Base-by-base conservation (phyloP, 2,113 vertebrate genomes). In the Sander lucioperca region DNA sequence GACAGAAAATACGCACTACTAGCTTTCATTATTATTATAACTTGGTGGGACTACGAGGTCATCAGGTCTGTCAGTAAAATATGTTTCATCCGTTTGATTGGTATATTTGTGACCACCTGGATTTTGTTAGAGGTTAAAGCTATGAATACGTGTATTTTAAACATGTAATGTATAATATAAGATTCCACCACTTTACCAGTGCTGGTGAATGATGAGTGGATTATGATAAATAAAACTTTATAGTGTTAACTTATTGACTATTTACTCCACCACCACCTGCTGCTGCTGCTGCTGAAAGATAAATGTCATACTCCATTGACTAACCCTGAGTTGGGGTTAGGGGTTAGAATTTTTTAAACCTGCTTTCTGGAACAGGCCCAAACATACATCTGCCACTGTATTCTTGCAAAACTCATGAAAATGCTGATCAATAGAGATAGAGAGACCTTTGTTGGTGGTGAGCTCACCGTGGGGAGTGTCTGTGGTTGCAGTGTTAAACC, bases 401-500 rank as follows among this genome's bases (percentile, higher is more conserved):
- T 45, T 16, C 2, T 48, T 33, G 13, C 13, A 43, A 23, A 74
- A 74, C 13, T 23, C 57, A 23, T 13, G 14, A 27, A 58, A 45
- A 23, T 21, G 69, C 43, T n/a, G 36, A 18, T 23, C 30, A n/a
- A 10, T n/a, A 80, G 59, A 79, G 67, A 66, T 25, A 18, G 56
- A 69, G 63, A 80, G 79, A 56, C 30, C 33, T 74, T 39, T 10
- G 9, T 39, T 2, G 30, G 36, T 63, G 57, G 48, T 69, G 76
- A 86, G 74, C 58, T 81, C 43, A 69, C 43, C 23, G 48, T n/a
- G 15, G 86, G 80, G 80, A 86, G 83, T 75, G 74, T 85, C 77
- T 87, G 84, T 90, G 87, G 78, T 91, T 89, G 25, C 33, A 48
- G 63, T 70, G 80, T 79, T 91, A 88, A 86, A 89, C 61, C 86